Evolutionary conservation across 2,888 invertebrate species (phyloP), one percentile per base, ranked within the genome.

Genomic region (Mesorhabditis spiculigera): DNA sequence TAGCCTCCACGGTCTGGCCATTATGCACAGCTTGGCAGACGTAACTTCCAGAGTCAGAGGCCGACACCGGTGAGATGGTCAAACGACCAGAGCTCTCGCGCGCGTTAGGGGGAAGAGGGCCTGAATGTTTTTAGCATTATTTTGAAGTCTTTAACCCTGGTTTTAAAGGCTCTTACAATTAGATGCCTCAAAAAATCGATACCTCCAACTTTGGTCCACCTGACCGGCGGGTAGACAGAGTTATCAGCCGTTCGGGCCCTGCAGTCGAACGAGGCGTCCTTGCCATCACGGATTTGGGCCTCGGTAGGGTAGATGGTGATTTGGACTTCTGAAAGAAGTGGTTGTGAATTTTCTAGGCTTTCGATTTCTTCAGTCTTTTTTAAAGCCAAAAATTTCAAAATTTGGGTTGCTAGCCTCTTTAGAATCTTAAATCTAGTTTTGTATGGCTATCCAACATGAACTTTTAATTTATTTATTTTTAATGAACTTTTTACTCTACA

Each of bases 251-350:
- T 77, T 68, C 82, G 71, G 5, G 85, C 86, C 43, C 86, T 78
- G 71, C 86, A 86, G 66, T 86, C 82, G 69, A 86, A 82, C 4
- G 78, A 75, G 62, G 81, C 85, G 63, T 86, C 84, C 28, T 77
- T 77, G 41, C 86, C 86, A 58, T 83, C 86, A 6, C 82, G 75
- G 13, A 83, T 78, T 41, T 75, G 77, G 62, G 80, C 74, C 67
- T 83, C 80, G n/a, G 77, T 75, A 45, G 86, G 86, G 71, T 82
- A 82, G 50, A 86, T 80, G 50, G 83, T 84, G 70, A 85, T 83
- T 65, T 83, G 84, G 50, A 85, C 77, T 69, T 84, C 83, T 76
- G 67, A 70, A 79, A 28, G 28, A 28, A 28, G 66, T 45, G 50
- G 50, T 10, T 6, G 10, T 28, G 6, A 1, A 6, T 45, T 13